Percentiles rank a stretch among this genome's conserved stretches.
These are phyloP conservation scores for Chalcosyrphus nemorum DNA, from an alignment of 2,888 invertebrate species.

Conservation along the genomic window DNA sequence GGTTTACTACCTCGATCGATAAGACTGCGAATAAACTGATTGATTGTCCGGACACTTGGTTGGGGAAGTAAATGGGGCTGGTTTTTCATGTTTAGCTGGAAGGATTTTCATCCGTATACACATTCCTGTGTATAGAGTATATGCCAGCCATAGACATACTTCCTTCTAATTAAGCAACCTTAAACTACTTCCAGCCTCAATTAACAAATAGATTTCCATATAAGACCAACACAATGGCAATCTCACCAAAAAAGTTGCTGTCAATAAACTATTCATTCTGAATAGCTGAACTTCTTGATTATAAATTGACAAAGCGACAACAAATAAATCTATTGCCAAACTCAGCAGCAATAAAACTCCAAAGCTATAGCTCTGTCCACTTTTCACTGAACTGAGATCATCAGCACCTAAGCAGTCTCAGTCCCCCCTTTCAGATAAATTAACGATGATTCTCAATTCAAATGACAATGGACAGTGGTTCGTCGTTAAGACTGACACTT, in stretches of 20 bases:
- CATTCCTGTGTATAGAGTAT: too few species aligned
- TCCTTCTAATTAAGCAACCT: background rate
- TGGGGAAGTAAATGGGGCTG: slow-evolving; percentile 15
- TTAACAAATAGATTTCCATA: background rate
- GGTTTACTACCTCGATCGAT: slow-evolving; percentile 33
- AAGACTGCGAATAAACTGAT: slow-evolving; percentile 38
- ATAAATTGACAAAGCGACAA: background rate
- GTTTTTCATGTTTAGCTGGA: slow-evolving; percentile 13
- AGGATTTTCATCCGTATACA: too few species aligned
- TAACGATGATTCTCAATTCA: slow-evolving; percentile 5
- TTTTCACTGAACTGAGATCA: background rate
- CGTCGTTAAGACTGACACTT: slow-evolving; percentile 36
- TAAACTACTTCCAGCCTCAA: background rate
- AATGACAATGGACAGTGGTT: slow-evolving; percentile 4
- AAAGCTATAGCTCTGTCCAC: background rate
- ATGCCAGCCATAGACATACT: background rate
- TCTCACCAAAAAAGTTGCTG: slow-evolving; percentile 4
- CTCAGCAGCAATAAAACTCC: slow-evolving; percentile 11
- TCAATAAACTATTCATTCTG: slow-evolving; percentile 32
- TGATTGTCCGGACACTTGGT: slow-evolving; percentile 13
- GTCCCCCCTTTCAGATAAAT: background rate
- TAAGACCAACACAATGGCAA: background rate
- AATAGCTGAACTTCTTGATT: slow-evolving; percentile 27
- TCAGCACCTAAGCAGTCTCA: background rate
- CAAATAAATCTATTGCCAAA: slow-evolving; percentile 45